Conservation (phyloP, 2,113 vertebrate species). For the Numida meleagris region DNA sequence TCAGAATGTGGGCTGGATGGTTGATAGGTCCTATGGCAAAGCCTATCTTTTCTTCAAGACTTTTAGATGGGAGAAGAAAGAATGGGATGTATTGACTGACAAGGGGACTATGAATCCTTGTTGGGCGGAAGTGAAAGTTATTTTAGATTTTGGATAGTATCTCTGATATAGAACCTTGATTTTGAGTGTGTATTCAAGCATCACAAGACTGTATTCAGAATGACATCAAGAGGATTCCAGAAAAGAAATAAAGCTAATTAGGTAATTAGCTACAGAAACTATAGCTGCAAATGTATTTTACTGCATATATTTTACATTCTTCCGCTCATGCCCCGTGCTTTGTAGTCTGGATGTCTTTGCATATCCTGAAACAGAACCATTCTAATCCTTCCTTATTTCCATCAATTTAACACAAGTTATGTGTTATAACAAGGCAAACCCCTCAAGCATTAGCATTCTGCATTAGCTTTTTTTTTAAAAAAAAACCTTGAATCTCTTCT, state of each 20-base stretch:
- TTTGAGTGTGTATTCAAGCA: neutral
- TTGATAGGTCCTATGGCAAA: neutral
- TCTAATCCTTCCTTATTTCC: slow-evolving; percentile 27
- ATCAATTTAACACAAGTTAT: neutral
- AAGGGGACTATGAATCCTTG: neutral
- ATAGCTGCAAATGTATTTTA: slow-evolving; percentile 23
- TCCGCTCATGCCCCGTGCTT: neutral
- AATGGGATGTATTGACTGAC: neutral
- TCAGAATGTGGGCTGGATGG: neutral
- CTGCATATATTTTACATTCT: slow-evolving; percentile 23
- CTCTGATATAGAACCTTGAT: neutral
- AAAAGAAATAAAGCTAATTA: slow-evolving; percentile 32
- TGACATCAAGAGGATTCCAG: neutral
- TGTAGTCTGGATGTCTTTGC: slow-evolving; percentile 6
- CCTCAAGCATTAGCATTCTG: neutral
- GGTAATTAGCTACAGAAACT: slow-evolving; percentile 32
- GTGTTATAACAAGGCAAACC: neutral
- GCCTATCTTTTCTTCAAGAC: neutral
- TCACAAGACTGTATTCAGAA: slow-evolving; percentile 1
- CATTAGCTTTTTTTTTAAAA: neutral
- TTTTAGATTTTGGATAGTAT: neutral
- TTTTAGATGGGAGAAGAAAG: neutral
- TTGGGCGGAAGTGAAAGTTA: neutral
- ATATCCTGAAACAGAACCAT: neutral
- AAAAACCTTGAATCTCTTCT: neutral